A percentile compares a stretch with the other conserved stretches of the same genome.
These are phyloP conservation scores for Pseudois nayaur DNA, from an alignment of 2,113 vertebrate species.

Conservation along the genomic window DNA sequence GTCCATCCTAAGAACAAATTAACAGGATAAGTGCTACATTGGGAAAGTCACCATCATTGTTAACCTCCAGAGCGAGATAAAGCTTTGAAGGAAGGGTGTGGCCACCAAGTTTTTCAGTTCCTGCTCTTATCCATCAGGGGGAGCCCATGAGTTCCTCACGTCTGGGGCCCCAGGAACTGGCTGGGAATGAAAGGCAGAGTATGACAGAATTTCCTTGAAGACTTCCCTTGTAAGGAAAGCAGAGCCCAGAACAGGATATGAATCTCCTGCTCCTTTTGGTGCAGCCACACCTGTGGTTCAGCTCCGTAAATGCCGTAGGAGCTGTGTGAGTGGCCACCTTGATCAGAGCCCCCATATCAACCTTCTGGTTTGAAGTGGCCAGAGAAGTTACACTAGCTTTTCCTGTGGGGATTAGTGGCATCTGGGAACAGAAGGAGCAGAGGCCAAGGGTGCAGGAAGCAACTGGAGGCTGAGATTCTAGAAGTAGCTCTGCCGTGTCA, in stretches of 20 bases:
- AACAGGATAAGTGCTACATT: not conserved
- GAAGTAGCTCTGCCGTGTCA: not conserved
- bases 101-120: not conserved
- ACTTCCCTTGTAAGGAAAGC: not conserved
- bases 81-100: conserved; percentile 31
- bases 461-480: not conserved
- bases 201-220: not conserved
- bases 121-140: not conserved
- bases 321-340: not conserved
- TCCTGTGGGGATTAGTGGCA: not conserved
- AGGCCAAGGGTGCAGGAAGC: not conserved
- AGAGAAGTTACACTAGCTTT: not conserved
- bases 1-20: not conserved
- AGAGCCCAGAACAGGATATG: not conserved
- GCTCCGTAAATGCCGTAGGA: not conserved
- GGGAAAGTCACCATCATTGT: not conserved
- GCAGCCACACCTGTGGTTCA: not conserved
- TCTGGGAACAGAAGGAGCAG: not conserved
- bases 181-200: not conserved
- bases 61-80: not conserved
- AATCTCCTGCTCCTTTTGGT: not conserved
- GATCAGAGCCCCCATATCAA: not conserved
- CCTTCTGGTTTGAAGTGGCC: not conserved
- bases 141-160: not conserved
- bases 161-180: not conserved